Base-by-base conservation (phyloP, 2,888 invertebrate genomes). In the Thelaira solivaga region DNA sequence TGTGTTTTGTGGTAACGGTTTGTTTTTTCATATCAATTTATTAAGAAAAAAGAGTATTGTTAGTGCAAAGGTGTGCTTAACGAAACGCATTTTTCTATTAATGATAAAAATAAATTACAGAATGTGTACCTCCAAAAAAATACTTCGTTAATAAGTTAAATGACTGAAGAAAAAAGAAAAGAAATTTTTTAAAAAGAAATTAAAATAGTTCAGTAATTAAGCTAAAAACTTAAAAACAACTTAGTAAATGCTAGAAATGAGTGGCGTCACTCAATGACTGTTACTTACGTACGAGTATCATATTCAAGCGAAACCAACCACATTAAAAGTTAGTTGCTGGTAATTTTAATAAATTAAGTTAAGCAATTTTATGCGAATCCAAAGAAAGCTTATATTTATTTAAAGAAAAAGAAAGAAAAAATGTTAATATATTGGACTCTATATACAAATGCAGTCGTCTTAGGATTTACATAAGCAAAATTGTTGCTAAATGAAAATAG, bases 231-330 rank as follows among this genome's bases (percentile, higher is more conserved):
- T 8, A 49, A 16, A 72, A 13, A 39, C 36, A 29, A 73, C 62
- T 43, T 16, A 71, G 51, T 47, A 45, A 45, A 64, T 29, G 31
- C 16, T 45, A 5, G 20, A 11, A 18, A 53, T 47, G 57, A 34
- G 55, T 65, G 59, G 65, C 73, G 73, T 65, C 73, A 73, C 45
- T 59, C 62, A n/a, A n/a, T n/a, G n/a, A n/a, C n/a, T n/a, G n/a
- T n/a, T n/a, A n/a, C n/a, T n/a, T n/a, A n/a, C n/a, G n/a, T n/a
- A n/a, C n/a, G n/a, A n/a, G n/a, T n/a, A n/a, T n/a, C n/a, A n/a
- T 39, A 24, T 24, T 39, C 24, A 45, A 5, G 16, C 22, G 31
- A 36, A 26, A 24, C 24, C 16, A 41, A 26, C 59, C 73, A 51
- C 65, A 39, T 51, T 59, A 65, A 51, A 59, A 20, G 34, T 64